Evolutionary conservation across 2,888 invertebrate species (phyloP), one percentile per base, ranked within the genome.

Genomic region (Pseudococcus viburni): DNA sequence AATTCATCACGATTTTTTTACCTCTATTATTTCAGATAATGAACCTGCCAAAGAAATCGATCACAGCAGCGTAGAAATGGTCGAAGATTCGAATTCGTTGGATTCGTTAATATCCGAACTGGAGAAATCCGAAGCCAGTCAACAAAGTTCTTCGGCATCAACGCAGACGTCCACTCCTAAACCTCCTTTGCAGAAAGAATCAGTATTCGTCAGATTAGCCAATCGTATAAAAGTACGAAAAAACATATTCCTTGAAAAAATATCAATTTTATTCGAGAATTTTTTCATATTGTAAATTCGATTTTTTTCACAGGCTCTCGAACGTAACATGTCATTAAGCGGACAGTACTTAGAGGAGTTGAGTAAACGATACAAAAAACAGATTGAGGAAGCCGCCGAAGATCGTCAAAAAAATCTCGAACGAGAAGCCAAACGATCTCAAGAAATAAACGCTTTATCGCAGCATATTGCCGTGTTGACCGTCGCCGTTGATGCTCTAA

Each of bases 261-360:
- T 33, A 33, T 2, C 3, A 3, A 33, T 33, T 33, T 33, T n/a
- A n/a, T n/a, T 33, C 26, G 26, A 33, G 26, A 2, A 33, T 33
- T 33, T 33, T 33, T 33, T 33, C 26, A 33, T 33, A 33, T 33
- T 33, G 26, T 33, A 33, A n/a, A n/a, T 86, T 80, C 83, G 85
- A 89, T 55, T 93, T 93, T 22, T 85, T 46, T 89, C 26, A 33
- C 93, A 96, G 95, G 95, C 96, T 86, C 93, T 99, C 90, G 99
- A 99, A 92, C 94, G 97, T 90, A 99, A 99, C 92, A 97, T 99
- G 95, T 98, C 98, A 17, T 93, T 99, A 68, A 98, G 98, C 90
- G 96, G 97, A 89, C 98, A 98, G 92, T 99, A 99, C 92, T 93
- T 99, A 90, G 99, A 99, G 92, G 99, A 99, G 91, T 93, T 99